phyloP scores from a whole-genome alignment of 2,888 invertebrate genomes.

The Sturmia bella region DNA sequence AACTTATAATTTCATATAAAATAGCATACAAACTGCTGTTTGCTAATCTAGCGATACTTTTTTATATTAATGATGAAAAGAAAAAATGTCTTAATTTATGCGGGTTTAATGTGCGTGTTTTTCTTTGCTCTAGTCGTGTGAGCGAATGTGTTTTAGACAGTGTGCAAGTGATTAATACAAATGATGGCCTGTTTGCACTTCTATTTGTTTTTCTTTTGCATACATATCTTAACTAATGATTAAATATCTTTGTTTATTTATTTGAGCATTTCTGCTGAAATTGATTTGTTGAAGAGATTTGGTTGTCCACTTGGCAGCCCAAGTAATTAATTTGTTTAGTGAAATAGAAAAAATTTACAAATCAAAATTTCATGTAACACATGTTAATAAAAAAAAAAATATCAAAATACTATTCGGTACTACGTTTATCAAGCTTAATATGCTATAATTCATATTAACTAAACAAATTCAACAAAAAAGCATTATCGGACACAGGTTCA shows the following conservation, averaged over 20 bases:
- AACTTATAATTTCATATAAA: not conserved
- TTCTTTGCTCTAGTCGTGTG: not conserved
- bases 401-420: too few species aligned
- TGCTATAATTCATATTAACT: too few species aligned
- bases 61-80: constrained; percentile 43
- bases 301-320: constrained; percentile 41
- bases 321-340: constrained; percentile 61
- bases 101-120: constrained; percentile 42
- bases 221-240: constrained; percentile 46
- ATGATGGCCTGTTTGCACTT: constrained; percentile 53
- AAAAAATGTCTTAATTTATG: constrained; percentile 65
- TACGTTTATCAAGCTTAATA: too few species aligned
- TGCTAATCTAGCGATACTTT: not conserved
- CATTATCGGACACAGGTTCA: too few species aligned
- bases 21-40: not conserved
- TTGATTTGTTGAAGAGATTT: constrained; percentile 47
- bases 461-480: too few species aligned
- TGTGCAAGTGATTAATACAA: constrained; percentile 66
- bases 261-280: constrained; percentile 31
- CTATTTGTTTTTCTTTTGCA: constrained; percentile 35
- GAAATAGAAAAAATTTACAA: too few species aligned
- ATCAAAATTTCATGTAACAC: too few species aligned
- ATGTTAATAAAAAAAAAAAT: too few species aligned
- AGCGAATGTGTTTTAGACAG: constrained; percentile 4
- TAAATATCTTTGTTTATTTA: constrained; percentile 41